Evolutionary conservation across 2,797 vertebrate genomes (phyloP), one percentile per base, ranked within the genome.

Genomic region (Xiphophorus birchmanni): DNA sequence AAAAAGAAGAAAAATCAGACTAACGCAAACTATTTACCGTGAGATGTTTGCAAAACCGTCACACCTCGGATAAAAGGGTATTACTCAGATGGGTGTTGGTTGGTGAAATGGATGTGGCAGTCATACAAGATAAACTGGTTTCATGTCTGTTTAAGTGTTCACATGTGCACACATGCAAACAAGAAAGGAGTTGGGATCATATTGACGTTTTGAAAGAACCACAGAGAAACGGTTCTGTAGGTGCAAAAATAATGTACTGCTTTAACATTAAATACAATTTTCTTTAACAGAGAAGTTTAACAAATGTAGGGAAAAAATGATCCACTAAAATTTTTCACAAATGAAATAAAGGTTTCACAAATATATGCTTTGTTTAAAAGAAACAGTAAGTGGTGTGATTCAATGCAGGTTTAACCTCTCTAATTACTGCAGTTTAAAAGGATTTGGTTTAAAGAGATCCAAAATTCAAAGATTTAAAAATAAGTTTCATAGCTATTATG

Each of bases 71-170:
- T 76, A 81, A 83, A 2, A 44, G 40, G 73, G 79, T 80, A 88
- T 86, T 78, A 69, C 85, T 78, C 58, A 84, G 71, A 23, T 42
- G 83, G 90, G 89, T 81, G 87, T 88, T 84, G 88, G 81, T 86
- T 75, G 37, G 60, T 78, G 18, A 65, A 60, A 79, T 77, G 12
- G 42, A 75, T 71, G 58, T 58, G 13, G 73, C 44, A 23, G 86
- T 78, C 48, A 78, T 81, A 44, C 93, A 82, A 76, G 92, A 77
- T 73, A 82, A 91, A 92, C 92, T 79, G 85, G 92, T 93, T 92
- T 58, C 12, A 48, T 18, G 45, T 83, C 45, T 73, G 67, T 63
- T 79, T 45, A 84, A 56, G 10, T 50, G 17, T 35, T 82, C 18
- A 73, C 42, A 40, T 8, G 1, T 23, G 2, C 2, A 77, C 37